These are phyloP conservation scores for Lysandra bellargus DNA, from an alignment of 2,888 invertebrate species.

Conservation along the genomic window DNA sequence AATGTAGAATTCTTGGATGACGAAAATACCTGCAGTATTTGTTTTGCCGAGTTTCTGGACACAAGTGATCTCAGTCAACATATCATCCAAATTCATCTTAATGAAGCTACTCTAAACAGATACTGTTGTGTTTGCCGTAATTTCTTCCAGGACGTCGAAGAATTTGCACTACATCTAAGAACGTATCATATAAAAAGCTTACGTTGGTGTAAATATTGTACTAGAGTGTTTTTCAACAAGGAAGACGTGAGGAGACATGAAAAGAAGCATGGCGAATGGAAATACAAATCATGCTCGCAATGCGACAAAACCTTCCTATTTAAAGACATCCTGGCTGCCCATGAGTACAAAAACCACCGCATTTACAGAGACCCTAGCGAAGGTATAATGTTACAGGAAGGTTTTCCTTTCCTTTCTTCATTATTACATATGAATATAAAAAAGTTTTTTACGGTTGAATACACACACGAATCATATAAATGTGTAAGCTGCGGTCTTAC, in stretches of 20 bases:
- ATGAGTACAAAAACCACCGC: slow-evolving; percentile 47
- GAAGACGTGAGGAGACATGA: slow-evolving; percentile 48
- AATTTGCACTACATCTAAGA: slow-evolving; percentile 55
- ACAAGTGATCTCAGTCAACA: slow-evolving; percentile 58
- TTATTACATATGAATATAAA: slow-evolving; percentile 53
- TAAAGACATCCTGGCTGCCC: slow-evolving; percentile 47
- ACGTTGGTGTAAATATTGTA: slow-evolving; percentile 54
- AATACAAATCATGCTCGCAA: slow-evolving; percentile 52
- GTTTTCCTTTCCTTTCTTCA: slow-evolving; percentile 52
- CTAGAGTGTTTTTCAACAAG: slow-evolving; percentile 49
- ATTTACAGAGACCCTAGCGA: slow-evolving; percentile 51
- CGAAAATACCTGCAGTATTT: slow-evolving; percentile 56
- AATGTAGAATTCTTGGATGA: slow-evolving; percentile 34
- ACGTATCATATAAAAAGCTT: slow-evolving; percentile 52
- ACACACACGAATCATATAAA: slow-evolving; percentile 39
- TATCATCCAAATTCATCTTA: slow-evolving; percentile 53
- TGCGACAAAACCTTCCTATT: slow-evolving; percentile 49
- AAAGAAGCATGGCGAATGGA: slow-evolving; percentile 48
- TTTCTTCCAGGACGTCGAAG: slow-evolving; percentile 46
- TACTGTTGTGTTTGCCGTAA: slow-evolving; percentile 55
- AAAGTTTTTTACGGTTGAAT: slow-evolving; percentile 46
- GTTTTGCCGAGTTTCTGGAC: slow-evolving; percentile 64
- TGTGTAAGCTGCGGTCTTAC: slow-evolving; percentile 51
- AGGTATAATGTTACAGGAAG: slow-evolving; percentile 50
- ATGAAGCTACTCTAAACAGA: slow-evolving; percentile 34